Evolutionary conservation across 2,797 vertebrate species (phyloP).

Genomic region (Protonibea diacanthus): DNA sequence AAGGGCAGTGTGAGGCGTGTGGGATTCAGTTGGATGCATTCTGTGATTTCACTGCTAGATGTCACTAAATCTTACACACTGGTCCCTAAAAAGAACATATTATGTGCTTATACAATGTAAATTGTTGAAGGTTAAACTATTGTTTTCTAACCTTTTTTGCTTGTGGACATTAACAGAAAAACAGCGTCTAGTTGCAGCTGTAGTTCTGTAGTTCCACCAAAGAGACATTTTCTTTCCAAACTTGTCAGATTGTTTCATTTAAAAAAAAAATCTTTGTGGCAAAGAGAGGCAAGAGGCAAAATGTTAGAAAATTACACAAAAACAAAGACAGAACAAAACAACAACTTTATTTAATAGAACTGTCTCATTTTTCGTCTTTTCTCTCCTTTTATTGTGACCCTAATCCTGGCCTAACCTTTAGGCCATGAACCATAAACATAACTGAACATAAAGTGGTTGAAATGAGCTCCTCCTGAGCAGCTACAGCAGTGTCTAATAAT

Average conservation of each 20-base stretch:
- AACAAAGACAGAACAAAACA: neutral
- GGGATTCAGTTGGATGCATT: too few species aligned
- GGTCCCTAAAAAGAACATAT: neutral
- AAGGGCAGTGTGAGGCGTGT: too few species aligned
- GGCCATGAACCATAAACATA: neutral
- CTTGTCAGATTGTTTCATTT: neutral
- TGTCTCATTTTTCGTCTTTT: too few species aligned
- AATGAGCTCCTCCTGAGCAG: neutral
- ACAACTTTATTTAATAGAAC: too few species aligned
- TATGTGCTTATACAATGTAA: neutral
- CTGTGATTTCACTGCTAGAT: too few species aligned
- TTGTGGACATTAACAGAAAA: neutral
- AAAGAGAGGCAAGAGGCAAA: too few species aligned
- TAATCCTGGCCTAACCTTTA: neutral
- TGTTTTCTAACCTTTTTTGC: neutral
- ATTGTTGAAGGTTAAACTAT: neutral
- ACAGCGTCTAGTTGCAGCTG: neutral
- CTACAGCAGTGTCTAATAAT: neutral
- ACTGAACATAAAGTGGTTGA: neutral
- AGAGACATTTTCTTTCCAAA: neutral
- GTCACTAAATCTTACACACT: too few species aligned
- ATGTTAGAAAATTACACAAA: neutral
- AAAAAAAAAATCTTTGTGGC: neutral
- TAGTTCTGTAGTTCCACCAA: neutral
- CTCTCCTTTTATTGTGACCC: neutral